A percentile compares a stretch with the other conserved stretches of the same genome.
Evolutionary conservation across 2,797 vertebrate species (phyloP).

Genomic region (Hypotaenidia philippensis): DNA sequence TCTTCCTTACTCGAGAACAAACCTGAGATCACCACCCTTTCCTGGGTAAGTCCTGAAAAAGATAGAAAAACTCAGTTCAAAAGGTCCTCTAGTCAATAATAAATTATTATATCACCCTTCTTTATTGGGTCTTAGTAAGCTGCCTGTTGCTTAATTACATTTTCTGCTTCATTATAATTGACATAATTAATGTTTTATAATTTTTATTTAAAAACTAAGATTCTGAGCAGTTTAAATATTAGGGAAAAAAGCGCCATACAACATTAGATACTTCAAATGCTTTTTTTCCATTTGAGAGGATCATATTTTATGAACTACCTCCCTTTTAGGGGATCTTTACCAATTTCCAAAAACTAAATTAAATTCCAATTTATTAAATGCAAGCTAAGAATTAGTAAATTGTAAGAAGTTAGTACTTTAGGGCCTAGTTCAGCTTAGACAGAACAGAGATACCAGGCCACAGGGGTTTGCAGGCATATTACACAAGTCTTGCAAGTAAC

Average conservation of each 20-base stretch:
- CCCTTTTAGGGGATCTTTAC: not conserved
- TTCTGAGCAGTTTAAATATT: not conserved
- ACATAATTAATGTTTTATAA: too few relatives aligned
- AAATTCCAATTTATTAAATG: not conserved
- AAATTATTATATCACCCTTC: not conserved
- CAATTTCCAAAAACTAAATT: not conserved
- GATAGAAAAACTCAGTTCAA: not conserved
- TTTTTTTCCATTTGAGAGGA: not conserved
- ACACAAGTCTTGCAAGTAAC: not conserved
- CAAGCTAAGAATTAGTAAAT: not conserved
- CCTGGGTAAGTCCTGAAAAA: not conserved
- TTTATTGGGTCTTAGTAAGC: not conserved
- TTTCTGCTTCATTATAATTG: not conserved
- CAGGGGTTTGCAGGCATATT: accelerated
- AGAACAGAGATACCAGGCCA: not conserved
- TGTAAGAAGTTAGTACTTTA: not conserved
- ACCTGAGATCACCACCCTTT: not conserved
- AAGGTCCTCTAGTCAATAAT: not conserved
- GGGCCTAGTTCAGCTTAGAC: not conserved
- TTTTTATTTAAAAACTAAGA: not conserved
- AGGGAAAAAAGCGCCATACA: not conserved
- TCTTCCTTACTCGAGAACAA: not conserved
- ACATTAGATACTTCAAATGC: not conserved
- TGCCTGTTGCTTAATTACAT: not conserved
- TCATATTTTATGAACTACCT: not conserved